A percentile compares a stretch with the other conserved stretches of the same genome.
Evolutionary conservation across 2,888 invertebrate genomes (phyloP).

Genomic region (Cecidostiba fungosa): DNA sequence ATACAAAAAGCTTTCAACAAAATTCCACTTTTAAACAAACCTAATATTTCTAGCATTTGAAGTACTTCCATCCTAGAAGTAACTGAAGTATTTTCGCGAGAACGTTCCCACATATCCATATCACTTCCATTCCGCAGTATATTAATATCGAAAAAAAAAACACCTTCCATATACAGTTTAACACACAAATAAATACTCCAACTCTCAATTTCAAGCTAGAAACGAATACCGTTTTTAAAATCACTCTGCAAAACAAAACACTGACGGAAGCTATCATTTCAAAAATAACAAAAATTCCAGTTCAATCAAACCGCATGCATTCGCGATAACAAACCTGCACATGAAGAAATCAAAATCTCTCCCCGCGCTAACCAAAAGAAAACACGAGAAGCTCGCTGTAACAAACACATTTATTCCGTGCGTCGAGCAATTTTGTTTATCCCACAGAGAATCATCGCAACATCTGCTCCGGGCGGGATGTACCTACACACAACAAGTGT

Average conservation of each 20-base stretch:
- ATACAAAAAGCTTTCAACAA: too few relatives aligned
- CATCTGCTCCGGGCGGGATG: background rate
- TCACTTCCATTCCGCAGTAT: too few relatives aligned
- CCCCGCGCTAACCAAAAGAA: background rate
- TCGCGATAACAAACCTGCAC: background rate
- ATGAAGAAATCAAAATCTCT: background rate
- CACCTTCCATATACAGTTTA: too few relatives aligned
- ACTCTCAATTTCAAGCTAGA: background rate
- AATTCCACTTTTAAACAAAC: too few relatives aligned
- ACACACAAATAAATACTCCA: too few relatives aligned
- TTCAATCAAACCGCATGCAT: background rate
- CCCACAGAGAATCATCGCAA: conserved; percentile 11
- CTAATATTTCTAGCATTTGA: too few relatives aligned
- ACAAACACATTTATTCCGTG: conserved; percentile 28
- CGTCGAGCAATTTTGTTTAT: conserved; percentile 17
- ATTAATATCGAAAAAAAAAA: too few relatives aligned
- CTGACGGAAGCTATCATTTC: background rate
- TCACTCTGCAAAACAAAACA: background rate
- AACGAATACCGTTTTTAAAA: background rate
- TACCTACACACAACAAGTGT: background rate
- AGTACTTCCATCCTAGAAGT: too few relatives aligned
- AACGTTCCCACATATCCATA: too few relatives aligned
- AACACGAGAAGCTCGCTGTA: background rate
- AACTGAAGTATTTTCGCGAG: too few relatives aligned
- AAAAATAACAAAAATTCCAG: background rate